These are phyloP conservation scores for Schizopygopsis malacanthus DNA, from an alignment of 2,797 vertebrate genomes.

Conservation along the genomic window DNA sequence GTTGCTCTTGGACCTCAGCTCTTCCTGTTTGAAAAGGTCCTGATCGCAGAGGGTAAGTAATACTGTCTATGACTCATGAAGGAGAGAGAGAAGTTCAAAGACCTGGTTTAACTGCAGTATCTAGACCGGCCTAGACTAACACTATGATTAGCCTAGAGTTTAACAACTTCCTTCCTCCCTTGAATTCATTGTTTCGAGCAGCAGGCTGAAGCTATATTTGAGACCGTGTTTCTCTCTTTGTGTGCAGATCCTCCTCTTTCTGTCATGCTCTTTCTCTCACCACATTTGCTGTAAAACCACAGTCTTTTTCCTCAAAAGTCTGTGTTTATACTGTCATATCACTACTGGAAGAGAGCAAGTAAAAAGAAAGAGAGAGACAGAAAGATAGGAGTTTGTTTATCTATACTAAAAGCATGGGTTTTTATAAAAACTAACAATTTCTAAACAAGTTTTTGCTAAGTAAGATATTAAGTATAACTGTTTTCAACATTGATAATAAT, in stretches of 20 bases:
- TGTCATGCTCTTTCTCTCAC: conserved; percentile 29
- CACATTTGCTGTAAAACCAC: conserved; percentile 67
- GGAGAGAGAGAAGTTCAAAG: conserved; percentile 49
- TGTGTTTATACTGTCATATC: conserved; percentile 62
- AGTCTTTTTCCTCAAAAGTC: conserved; percentile 32
- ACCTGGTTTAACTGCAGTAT: conserved; percentile 61
- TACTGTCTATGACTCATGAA: conserved; percentile 13
- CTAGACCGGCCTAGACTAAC: conserved; percentile 62
- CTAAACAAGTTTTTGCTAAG: neutral
- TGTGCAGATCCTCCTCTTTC: conserved; percentile 37
- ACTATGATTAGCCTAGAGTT: conserved; percentile 68
- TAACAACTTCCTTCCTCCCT: conserved; percentile 79
- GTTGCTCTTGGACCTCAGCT: conserved; percentile 5
- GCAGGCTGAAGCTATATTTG: conserved; percentile 76
- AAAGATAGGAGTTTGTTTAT: neutral
- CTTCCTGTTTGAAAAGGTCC: conserved; percentile 25
- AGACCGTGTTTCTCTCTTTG: conserved; percentile 55
- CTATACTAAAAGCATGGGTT: neutral
- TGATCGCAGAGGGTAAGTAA: neutral
- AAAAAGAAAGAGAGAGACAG: conserved; percentile 15
- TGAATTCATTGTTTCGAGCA: conserved; percentile 74
- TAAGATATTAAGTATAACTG: neutral
- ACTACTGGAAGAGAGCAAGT: conserved; percentile 41
- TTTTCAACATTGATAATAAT: neutral
- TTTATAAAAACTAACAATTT: neutral